Evolutionary conservation across 2,113 vertebrate species (phyloP).

Genomic region (Dasypus novemcinctus): DNA sequence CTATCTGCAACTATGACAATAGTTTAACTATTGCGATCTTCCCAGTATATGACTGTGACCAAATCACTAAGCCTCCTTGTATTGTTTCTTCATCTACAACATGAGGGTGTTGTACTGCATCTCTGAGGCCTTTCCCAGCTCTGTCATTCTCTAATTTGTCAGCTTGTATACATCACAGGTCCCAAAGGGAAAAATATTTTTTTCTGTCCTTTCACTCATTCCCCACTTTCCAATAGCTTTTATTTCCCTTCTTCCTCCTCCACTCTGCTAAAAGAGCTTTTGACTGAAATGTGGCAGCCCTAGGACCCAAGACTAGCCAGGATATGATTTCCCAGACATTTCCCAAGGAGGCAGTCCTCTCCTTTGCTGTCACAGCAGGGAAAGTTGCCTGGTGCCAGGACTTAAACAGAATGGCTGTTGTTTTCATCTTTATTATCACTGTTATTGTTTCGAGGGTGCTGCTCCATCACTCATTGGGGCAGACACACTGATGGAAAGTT

Average conservation of each 20-base stretch:
- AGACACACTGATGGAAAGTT: conserved; percentile 57
- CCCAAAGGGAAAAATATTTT: not conserved
- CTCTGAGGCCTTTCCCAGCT: not conserved
- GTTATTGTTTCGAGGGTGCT: conserved; percentile 41
- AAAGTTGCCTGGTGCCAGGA: conserved; percentile 40
- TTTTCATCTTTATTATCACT: conserved; percentile 49
- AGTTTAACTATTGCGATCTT: not conserved
- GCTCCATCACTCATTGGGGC: conserved; percentile 14
- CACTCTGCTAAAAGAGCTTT: conserved; percentile 15
- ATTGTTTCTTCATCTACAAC: not conserved
- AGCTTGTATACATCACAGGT: not conserved
- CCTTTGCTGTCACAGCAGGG: conserved; percentile 40
- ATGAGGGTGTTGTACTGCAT: not conserved
- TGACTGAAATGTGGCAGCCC: not conserved
- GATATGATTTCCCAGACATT: conserved; percentile 55
- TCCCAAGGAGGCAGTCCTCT: not conserved
- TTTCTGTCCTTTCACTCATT: not conserved
- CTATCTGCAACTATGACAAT: not conserved
- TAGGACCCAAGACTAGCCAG: conserved; percentile 31
- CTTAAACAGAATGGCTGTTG: conserved; percentile 48
- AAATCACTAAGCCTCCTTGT: not conserved
- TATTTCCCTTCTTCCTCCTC: not conserved
- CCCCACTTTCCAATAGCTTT: not conserved
- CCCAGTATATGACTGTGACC: rapidly evolving
- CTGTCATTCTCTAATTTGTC: not conserved